phyloP scores from a whole-genome alignment of 2,797 vertebrate species.

The Tapirus indicus region DNA sequence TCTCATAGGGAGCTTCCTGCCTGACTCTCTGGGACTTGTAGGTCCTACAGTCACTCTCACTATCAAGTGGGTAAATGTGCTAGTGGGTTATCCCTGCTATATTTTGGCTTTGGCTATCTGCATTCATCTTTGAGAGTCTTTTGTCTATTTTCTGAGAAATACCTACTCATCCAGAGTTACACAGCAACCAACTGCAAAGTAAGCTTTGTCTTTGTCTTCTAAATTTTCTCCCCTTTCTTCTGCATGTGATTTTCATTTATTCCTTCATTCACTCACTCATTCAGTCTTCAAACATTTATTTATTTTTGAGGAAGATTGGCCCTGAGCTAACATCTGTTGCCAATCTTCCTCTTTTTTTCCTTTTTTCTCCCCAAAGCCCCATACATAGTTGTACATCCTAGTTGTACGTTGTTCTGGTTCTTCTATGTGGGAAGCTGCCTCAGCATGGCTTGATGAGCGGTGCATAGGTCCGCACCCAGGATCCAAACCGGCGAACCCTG shows the following conservation, averaged over 20 bases:
- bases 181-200: background rate
- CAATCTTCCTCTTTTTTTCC: too few relatives aligned
- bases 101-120: background rate
- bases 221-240: background rate
- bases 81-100: background rate
- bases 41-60: background rate
- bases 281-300: background rate
- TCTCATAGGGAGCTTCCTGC: background rate
- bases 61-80: background rate
- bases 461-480: too few relatives aligned
- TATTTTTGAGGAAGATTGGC: too few relatives aligned
- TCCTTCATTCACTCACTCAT: background rate
- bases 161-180: background rate
- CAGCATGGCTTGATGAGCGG: too few relatives aligned
- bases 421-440: too few relatives aligned
- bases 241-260: background rate
- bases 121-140: background rate
- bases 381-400: too few relatives aligned
- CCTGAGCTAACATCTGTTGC: too few relatives aligned
- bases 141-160: background rate
- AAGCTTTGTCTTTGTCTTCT: background rate
- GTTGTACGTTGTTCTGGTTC: too few relatives aligned
- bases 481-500: too few relatives aligned
- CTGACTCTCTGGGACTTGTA: background rate
- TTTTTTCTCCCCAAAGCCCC: too few relatives aligned